Conservation (phyloP, 2,113 vertebrate genomes). For the Cottus gobio region DNA sequence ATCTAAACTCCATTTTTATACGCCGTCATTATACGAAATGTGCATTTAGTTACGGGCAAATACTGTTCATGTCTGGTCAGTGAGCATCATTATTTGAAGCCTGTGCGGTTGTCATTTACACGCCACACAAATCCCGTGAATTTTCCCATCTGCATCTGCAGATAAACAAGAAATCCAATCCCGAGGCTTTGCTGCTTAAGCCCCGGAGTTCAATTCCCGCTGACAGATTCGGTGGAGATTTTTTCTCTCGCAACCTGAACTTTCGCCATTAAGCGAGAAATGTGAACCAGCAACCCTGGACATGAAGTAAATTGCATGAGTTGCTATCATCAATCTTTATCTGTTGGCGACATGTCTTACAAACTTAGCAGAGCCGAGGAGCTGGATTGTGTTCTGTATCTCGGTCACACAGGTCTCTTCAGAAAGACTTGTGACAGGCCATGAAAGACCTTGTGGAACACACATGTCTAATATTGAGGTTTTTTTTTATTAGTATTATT, state of each 20-base stretch:
- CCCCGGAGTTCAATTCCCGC: slow-evolving; percentile 56
- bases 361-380: slow-evolving; percentile 52
- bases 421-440: slow-evolving; percentile 44
- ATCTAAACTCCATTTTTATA: slow-evolving; percentile 4
- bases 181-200: slow-evolving; percentile 51
- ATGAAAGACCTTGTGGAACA: slow-evolving; percentile 45
- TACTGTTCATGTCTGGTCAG: not conserved
- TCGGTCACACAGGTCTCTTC: slow-evolving; percentile 61
- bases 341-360: slow-evolving; percentile 68
- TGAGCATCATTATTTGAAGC: slow-evolving; percentile 33
- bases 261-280: slow-evolving; percentile 62
- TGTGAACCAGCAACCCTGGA: slow-evolving; percentile 72
- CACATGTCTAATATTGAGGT: not conserved
- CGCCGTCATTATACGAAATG: not conserved
- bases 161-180: slow-evolving; percentile 70
- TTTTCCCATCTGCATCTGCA: slow-evolving; percentile 65
- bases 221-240: slow-evolving; percentile 67
- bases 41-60: slow-evolving; percentile 1
- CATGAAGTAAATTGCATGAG: slow-evolving; percentile 77
- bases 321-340: slow-evolving; percentile 79
- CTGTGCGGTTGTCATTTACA: slow-evolving; percentile 32
- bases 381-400: slow-evolving; percentile 59
- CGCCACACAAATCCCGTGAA: slow-evolving; percentile 21
- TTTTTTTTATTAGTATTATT: not conserved
- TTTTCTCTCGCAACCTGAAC: slow-evolving; percentile 66